Evolutionary conservation across 2,888 invertebrate species (phyloP).

Genomic region (Pollenia amentaria): DNA sequence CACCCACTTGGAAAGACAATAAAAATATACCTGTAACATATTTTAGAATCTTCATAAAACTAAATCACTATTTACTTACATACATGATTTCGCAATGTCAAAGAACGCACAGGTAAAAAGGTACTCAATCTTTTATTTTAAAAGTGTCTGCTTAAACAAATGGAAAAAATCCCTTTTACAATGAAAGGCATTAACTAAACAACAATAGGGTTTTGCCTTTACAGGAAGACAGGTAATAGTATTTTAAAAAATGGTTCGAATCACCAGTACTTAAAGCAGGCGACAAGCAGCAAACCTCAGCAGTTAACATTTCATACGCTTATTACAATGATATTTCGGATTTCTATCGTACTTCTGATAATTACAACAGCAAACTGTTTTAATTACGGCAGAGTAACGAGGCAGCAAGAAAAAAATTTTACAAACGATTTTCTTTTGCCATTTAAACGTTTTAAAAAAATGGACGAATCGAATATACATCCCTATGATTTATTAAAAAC

Average conservation of each 20-base stretch:
- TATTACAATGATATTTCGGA: constrained; percentile 23
- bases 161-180: constrained; percentile 16
- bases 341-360: constrained; percentile 26
- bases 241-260: background rate
- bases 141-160: background rate
- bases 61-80: background rate
- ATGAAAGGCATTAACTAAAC: constrained; percentile 8
- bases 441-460: background rate
- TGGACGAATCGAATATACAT: background rate
- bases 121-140: background rate
- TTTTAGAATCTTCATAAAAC: background rate
- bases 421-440: constrained; percentile 6
- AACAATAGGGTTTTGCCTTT: background rate
- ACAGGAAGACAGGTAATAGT: constrained; percentile 33
- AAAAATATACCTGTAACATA: background rate
- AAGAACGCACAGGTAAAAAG: constrained; percentile 28
- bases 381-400: background rate
- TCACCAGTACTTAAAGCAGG: constrained; percentile 1
- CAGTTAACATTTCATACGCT: constrained; percentile 51
- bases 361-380: constrained; percentile 10
- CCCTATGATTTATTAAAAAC: constrained; percentile 48
- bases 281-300: constrained; percentile 9
- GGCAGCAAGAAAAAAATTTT: background rate
- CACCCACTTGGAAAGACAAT: constrained; percentile 5
- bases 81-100: background rate